Conservation (phyloP, 2,113 vertebrate genomes). For the Laticauda laticaudata region DNA sequence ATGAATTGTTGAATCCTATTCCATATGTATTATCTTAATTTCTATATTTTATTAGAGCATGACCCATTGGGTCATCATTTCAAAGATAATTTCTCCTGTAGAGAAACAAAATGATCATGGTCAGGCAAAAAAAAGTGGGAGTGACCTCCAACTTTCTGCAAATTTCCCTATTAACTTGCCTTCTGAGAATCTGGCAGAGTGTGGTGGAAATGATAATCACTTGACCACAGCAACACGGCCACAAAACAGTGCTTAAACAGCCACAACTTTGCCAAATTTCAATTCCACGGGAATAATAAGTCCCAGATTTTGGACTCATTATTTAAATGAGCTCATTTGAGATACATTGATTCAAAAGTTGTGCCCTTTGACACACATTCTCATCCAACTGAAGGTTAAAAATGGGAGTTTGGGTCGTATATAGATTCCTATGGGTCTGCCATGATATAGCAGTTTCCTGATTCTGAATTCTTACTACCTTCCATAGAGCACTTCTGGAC, state of each 20-base stretch:
- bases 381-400: neutral
- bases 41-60: neutral
- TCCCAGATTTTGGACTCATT: neutral
- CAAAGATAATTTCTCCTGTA: neutral
- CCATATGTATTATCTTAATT: neutral
- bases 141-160: neutral
- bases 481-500: constrained; percentile 86
- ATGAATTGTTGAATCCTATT: neutral
- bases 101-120: neutral
- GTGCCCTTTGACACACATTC: neutral
- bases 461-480: constrained; percentile 15
- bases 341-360: neutral
- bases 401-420: neutral
- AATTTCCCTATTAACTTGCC: neutral
- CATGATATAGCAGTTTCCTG: neutral
- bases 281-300: neutral
- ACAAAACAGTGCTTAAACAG: neutral
- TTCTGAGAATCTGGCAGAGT: neutral
- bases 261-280: neutral
- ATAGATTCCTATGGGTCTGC: neutral
- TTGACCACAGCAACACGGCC: neutral
- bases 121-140: neutral
- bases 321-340: neutral
- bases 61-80: neutral
- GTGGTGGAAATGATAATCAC: neutral